Evolutionary conservation across 2,113 vertebrate species (phyloP), one percentile per base, ranked within the genome.

Genomic region (Cyphomyrus plagiostoma): DNA sequence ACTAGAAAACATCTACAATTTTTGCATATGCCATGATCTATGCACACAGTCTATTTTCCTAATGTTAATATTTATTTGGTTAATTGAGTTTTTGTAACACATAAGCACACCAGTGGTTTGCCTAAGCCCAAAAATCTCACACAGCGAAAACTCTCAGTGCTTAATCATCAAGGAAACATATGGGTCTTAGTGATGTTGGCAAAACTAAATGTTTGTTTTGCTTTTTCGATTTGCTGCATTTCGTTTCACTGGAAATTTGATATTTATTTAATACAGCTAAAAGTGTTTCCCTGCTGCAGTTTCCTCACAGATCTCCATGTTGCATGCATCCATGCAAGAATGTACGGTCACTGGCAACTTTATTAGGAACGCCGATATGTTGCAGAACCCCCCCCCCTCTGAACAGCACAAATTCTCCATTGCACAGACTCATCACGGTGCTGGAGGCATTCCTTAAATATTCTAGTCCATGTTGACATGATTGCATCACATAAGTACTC

Each of bases 91-190:
- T 48, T 85, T 49, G 82, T 46, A 48, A 49, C 42, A 46, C 45
- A 17, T 46, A 85, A 49, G 46, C 42, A 85, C 15, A 9, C 82
- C 82, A n/a, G 21, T 45, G 45, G 42, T 23, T 85, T 46, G 80
- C 42, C 15, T 83, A 42, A 83, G 80, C 21, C 45, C 83, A 86
- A 86, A 85, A 42, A 35, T 80, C 30, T 80, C 74, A 80, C 4
- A 42, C 35, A 42, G 74, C 74, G 35, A 80, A 80, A 80, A 80
- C 74, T 80, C 74, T 80, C 62, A 70, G 74, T 80, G 74, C 35
- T 35, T 80, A 80, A 80, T 80, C 74, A 42, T 80, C 82, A 84
- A 48, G 39, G 82, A 84, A 46, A 48, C 82, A 84, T 82, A 82
- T 84, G 45, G 82, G 45, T 45, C 74, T 80, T 80, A 80, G 74